A percentile compares a stretch with the other conserved stretches of the same genome.
Conservation (phyloP, 2,797 vertebrate species). For the Propithecus perrieri region DNA sequence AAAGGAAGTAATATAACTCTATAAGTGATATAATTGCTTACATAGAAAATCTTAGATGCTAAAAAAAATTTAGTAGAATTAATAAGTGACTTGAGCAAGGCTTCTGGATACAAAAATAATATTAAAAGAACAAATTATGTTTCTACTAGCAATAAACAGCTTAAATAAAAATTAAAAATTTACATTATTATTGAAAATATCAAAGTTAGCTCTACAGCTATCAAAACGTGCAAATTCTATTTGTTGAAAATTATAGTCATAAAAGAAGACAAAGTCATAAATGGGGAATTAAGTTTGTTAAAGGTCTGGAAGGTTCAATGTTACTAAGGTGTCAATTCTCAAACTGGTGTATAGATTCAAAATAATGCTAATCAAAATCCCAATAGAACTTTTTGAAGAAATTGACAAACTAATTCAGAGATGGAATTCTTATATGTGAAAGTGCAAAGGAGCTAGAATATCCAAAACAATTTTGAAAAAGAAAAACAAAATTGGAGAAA, state of each 20-base stretch:
- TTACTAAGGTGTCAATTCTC: not conserved
- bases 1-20: not conserved
- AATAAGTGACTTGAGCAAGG: not conserved
- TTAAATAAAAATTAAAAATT: slow-evolving; percentile 7
- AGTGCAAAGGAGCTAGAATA: not conserved
- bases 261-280: not conserved
- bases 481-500: not conserved
- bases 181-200: not conserved
- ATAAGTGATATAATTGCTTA: not conserved
- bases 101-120: not conserved
- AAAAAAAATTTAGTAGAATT: not conserved
- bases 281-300: not conserved
- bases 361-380: not conserved
- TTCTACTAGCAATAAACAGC: not conserved
- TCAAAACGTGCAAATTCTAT: not conserved
- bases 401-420: not conserved
- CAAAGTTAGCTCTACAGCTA: not conserved
- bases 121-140: not conserved
- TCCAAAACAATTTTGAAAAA: not conserved
- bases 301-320: not conserved
- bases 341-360: not conserved
- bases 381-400: not conserved
- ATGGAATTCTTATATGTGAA: not conserved
- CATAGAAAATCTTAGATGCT: not conserved
- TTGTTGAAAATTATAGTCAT: not conserved